Base-by-base conservation (phyloP, 2,113 vertebrate species). In the Cyanoliseus patagonus region DNA sequence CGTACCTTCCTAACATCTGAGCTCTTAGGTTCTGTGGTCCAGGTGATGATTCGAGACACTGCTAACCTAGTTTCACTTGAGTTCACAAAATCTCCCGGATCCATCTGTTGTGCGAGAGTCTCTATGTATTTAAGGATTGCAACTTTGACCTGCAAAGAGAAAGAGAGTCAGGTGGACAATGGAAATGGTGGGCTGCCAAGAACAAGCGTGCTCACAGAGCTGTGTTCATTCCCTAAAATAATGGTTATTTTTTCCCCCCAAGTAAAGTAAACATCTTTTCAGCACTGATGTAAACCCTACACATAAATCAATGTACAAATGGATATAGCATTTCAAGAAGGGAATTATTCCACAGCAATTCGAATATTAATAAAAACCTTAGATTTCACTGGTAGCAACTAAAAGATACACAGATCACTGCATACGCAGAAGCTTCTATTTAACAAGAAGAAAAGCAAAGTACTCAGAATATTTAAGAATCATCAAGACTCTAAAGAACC, bases 1-100 rank as follows among this genome's bases (percentile, higher is more conserved):
- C 97, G 11, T 93, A 99, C 99, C 99, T 99, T 99, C 86, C 99
- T 98, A 97, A 99, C 99, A 28, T 99, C 99, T 47, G 99, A 99
- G 97, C 99, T 99, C 97, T 99, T 99, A 66, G 99, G 99, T 97
- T 99, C 99, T 82, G 99, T 99, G 80, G 99, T 99, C 99, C 99
- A 99, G 42, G 99, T 99, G 97, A 99, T 99, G 95, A 99, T 99
- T 64, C 99, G 99, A 53, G 99, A 99, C 76, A 99, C 99, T 17
- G 99, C 99, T 92, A 99, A 97, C 53, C 99, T 98, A 39, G 99
- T 99, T 98, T 99, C 99, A 95, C 99, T 99, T 84, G 99, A 99
- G 98, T 99, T 99, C 88, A 99, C 98, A 96, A 99, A 99, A 96
- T 99, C 99, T 57, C 98, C 98, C 23, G 99, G 98, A 49, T 99